A percentile compares a stretch with the other conserved stretches of the same genome.
Conservation (phyloP, 2,113 vertebrate genomes). For the Otus sunia region DNA sequence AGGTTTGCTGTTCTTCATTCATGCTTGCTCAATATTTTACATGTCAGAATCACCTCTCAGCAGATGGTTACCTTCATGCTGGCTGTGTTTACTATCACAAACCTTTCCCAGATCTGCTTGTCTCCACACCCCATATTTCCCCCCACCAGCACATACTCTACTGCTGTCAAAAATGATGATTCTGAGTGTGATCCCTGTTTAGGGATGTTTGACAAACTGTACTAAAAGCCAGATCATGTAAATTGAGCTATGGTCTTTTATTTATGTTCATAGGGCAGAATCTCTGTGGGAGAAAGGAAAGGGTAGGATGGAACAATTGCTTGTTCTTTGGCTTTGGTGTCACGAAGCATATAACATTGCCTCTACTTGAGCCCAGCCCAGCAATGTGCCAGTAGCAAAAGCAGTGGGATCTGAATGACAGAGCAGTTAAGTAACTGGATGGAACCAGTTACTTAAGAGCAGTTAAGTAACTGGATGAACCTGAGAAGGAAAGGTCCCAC, state of each 20-base stretch:
- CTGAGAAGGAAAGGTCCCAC: not conserved
- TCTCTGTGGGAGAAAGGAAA: not conserved
- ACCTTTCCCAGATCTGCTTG: not conserved
- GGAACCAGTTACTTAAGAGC: not conserved
- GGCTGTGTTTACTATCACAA: slow-evolving; percentile 9
- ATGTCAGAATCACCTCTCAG: not conserved
- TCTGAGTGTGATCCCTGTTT: not conserved
- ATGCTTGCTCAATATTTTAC: not conserved
- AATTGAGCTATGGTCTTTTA: not conserved
- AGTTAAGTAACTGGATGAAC: not conserved
- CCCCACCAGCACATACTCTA: not conserved
- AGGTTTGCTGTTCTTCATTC: slow-evolving; percentile 6
- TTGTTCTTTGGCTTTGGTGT: not conserved
- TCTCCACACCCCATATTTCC: not conserved
- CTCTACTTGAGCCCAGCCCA: not conserved
- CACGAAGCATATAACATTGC: not conserved
- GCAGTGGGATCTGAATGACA: not conserved
- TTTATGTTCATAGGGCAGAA: not conserved
- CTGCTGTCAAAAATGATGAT: not conserved
- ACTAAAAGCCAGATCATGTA: not conserved
- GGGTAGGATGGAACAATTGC: not conserved
- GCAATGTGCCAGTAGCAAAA: not conserved
- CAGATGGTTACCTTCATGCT: slow-evolving; percentile 28
- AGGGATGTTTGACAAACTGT: not conserved
- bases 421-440: not conserved